Evolutionary conservation across 2,888 invertebrate genomes (phyloP).

Genomic region (Drosophila neutralis): DNA sequence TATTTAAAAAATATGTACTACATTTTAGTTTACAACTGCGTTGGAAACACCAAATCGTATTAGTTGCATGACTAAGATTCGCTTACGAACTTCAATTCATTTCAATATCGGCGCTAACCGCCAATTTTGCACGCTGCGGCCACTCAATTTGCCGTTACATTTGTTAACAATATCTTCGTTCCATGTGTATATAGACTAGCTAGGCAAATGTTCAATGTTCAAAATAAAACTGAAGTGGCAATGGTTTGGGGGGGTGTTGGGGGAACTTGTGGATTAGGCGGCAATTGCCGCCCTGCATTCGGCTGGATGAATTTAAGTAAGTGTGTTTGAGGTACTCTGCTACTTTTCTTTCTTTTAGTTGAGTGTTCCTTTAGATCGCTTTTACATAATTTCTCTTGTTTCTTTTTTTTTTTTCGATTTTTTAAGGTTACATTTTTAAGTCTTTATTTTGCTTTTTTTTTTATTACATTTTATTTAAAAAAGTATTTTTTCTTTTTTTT

Average conservation of each 20-base stretch:
- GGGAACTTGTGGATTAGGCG: slow-evolving; percentile 11
- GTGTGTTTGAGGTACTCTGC: slow-evolving; percentile 33
- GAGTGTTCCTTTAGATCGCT: slow-evolving; percentile 36
- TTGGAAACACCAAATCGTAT: slow-evolving; percentile 80
- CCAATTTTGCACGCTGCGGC: slow-evolving; percentile 44
- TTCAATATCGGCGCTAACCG: slow-evolving; percentile 45
- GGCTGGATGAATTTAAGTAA: slow-evolving; percentile 34
- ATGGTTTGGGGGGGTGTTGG: not conserved
- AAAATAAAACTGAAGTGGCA: slow-evolving; percentile 23
- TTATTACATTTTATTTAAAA: slow-evolving; percentile 77
- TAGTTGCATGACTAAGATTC: slow-evolving; percentile 77
- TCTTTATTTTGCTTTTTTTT: slow-evolving; percentile 84
- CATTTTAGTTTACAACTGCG: slow-evolving; percentile 79
- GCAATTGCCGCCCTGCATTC: slow-evolving; percentile 21
- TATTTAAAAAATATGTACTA: slow-evolving; percentile 77
- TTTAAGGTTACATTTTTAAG: slow-evolving; percentile 80
- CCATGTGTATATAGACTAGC: slow-evolving; percentile 61
- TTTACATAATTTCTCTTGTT: slow-evolving; percentile 55
- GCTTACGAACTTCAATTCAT: slow-evolving; percentile 64
- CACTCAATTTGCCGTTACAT: slow-evolving; percentile 42
- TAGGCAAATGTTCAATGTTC: slow-evolving; percentile 37
- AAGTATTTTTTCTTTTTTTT: slow-evolving; percentile 56
- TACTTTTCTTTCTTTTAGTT: slow-evolving; percentile 41
- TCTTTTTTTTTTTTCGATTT: slow-evolving; percentile 32
- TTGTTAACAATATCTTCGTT: slow-evolving; percentile 38